Evolutionary conservation across 2,888 invertebrate genomes (phyloP), one percentile per base, ranked within the genome.

Genomic region (Conchocele bisecta): DNA sequence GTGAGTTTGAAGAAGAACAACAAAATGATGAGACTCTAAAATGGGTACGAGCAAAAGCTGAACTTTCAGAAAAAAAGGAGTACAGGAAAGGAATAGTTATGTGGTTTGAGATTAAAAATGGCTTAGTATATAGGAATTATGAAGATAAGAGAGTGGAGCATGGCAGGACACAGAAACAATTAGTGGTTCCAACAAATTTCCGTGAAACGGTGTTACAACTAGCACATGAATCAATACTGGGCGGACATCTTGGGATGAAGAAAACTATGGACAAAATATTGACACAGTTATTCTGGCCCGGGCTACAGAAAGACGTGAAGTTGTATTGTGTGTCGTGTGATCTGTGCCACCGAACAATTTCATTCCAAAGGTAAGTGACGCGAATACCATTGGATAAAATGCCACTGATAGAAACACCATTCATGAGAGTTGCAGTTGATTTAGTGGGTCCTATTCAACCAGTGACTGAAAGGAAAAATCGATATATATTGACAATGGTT

Each of bases 351-450:
- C n/a, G 24, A 13, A 59, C 59, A 2, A 44, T 24, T 9, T 26
- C 46, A n/a, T n/a, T n/a, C 2, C 46, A 59, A 31, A 48, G 59
- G 2, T 48, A 33, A n/a, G 44, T 44, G 5, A 31, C 20, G 13
- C 46, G 41, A 15, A 48, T 46, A 22, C 59, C 58, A 11, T 44
- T 58, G 9, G 42, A 31, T 11, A 5, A 44, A 31, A 24, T 28
- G 42, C 58, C 58, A 29, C 26, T 58, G 15, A 58, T 44, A 20
- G 58, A 58, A n/a, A 22, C 24, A 9, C 57, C 57, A 41, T 57
- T 57, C 9, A n/a, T 44, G 29, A n/a, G 41, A n/a, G 57, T 57
- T 3, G 57, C 57, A 3, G 41, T 57, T 5, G 41, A 57, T 26
- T 17, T 72, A 4, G 7, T 44, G 3, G 44, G 44, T 11, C 44